Percentiles rank a stretch among this genome's conserved stretches.
Evolutionary conservation across 2,888 invertebrate genomes (phyloP).

Genomic region (Rhamphomyia laevipes): DNA sequence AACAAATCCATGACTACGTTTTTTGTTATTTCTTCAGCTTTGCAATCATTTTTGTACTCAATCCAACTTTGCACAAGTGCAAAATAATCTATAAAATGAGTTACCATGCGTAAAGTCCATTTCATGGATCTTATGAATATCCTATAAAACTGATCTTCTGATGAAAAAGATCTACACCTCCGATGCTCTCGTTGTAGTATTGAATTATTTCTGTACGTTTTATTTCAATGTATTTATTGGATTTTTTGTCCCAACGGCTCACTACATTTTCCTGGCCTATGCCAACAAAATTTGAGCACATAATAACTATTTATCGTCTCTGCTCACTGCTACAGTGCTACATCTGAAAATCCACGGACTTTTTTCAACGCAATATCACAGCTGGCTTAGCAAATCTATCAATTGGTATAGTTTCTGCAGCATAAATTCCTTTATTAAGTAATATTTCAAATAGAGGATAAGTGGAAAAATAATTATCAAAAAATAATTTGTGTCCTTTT

Average conservation of each 20-base stretch:
- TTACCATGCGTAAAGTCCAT: slow-evolving; percentile 16
- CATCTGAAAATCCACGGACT: slow-evolving; percentile 5
- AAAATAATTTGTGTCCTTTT: slow-evolving; percentile 14
- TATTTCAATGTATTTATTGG: slow-evolving; percentile 16
- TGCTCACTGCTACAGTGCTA: slow-evolving; percentile 14
- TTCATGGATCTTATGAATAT: slow-evolving; percentile 18
- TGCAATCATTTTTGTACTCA: slow-evolving; percentile 7
- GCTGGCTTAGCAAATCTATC: slow-evolving; percentile 16
- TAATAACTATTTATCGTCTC: slow-evolving; percentile 11
- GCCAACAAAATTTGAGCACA: slow-evolving; percentile 18
- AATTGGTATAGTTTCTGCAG: slow-evolving; percentile 13
- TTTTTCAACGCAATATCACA: slow-evolving; percentile 7
- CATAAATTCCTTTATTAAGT: slow-evolving; percentile 8
- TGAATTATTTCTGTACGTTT: slow-evolving; percentile 17
- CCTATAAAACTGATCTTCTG: slow-evolving; percentile 19
- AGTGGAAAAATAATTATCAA: slow-evolving; percentile 18
- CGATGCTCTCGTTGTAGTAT: slow-evolving; percentile 20
- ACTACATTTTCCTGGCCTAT: slow-evolving; percentile 15
- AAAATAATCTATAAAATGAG: slow-evolving; percentile 16
- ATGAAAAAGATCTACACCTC: slow-evolving; percentile 22
- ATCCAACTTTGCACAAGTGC: slow-evolving; percentile 14
- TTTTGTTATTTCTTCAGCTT: background rate
- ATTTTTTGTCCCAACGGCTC: slow-evolving; percentile 17
- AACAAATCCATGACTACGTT: slow-evolving; percentile 3
- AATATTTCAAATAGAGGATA: slow-evolving; percentile 17